A percentile compares a stretch with the other conserved stretches of the same genome.
Conservation (phyloP, 2,113 vertebrate species). For the Hemichromis elongatus region DNA sequence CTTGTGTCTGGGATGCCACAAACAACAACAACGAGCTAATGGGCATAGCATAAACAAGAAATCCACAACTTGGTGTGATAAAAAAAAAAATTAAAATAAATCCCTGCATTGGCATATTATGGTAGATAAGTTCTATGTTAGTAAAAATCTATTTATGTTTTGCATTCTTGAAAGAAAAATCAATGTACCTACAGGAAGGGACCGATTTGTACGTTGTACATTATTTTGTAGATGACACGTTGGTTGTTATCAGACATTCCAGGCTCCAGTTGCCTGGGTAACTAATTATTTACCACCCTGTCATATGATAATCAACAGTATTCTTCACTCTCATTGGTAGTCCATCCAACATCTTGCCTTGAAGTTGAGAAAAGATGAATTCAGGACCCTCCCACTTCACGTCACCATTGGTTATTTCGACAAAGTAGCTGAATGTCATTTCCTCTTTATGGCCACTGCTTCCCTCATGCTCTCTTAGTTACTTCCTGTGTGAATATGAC, state of each 20-base stretch:
- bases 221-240: background rate
- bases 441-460: background rate
- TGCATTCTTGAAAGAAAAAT: too few species aligned
- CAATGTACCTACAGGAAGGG: too few species aligned
- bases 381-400: background rate
- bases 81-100: too few species aligned
- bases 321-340: background rate
- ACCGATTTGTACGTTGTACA: fast-evolving
- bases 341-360: background rate
- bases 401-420: background rate
- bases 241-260: background rate
- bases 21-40: too few species aligned
- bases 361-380: background rate
- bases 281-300: background rate
- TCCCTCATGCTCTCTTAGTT: background rate
- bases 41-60: too few species aligned
- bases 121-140: too few species aligned
- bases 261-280: background rate
- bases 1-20: too few species aligned
- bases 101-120: too few species aligned
- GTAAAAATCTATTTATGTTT: too few species aligned
- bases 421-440: background rate
- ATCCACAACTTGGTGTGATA: too few species aligned
- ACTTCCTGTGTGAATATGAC: background rate
- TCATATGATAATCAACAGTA: background rate